Evolutionary conservation across 2,113 vertebrate species (phyloP).

Genomic region (Hippocampus zosterae): DNA sequence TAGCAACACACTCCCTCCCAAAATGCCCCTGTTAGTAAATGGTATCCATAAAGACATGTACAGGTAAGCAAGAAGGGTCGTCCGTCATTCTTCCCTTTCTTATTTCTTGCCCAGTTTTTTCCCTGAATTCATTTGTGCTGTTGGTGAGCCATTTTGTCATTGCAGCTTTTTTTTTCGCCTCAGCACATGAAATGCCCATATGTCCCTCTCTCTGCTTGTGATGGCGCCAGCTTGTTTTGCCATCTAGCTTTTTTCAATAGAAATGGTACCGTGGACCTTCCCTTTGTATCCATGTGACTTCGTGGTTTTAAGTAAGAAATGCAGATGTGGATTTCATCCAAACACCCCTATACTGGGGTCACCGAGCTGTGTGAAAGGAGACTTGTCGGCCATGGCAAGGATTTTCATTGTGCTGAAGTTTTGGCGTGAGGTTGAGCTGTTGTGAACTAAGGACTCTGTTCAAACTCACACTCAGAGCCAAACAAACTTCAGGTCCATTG

Average conservation of each 20-base stretch:
- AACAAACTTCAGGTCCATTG: background rate
- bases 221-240: constrained; percentile 30
- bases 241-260: constrained; percentile 4
- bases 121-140: constrained; percentile 21
- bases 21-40: constrained; percentile 91
- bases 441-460: background rate
- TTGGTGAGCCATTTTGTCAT: constrained; percentile 29
- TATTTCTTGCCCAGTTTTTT: constrained; percentile 26
- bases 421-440: background rate
- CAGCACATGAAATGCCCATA: constrained; percentile 10
- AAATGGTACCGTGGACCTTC: constrained; percentile 20
- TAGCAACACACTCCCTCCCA: constrained; percentile 87
- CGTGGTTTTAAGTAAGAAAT: background rate
- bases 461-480: background rate
- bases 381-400: background rate
- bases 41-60: constrained; percentile 86
- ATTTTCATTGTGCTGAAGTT: background rate
- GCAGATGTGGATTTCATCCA: background rate
- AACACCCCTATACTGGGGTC: background rate
- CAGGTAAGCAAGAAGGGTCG: constrained; percentile 77
- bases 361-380: background rate
- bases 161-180: constrained; percentile 1
- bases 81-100: background rate
- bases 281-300: constrained; percentile 11
- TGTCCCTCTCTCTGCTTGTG: constrained; percentile 37